These are phyloP conservation scores for Cephonodes hylas DNA, from an alignment of 2,888 invertebrate species.

Conservation along the genomic window DNA sequence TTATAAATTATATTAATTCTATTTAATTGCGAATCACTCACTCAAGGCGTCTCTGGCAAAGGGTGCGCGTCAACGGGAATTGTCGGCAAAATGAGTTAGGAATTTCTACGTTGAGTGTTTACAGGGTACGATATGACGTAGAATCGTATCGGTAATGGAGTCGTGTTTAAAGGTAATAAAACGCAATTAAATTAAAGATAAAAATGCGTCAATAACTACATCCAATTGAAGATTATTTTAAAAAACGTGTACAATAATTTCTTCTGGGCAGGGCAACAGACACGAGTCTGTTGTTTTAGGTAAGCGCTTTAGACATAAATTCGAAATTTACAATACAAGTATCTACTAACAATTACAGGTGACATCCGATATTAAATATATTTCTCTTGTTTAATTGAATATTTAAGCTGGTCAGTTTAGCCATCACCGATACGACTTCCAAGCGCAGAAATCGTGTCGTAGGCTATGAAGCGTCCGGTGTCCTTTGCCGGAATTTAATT, in stretches of 20 bases:
- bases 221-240: no score
- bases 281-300: no score
- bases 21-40: slow-evolving; percentile 13
- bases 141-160: not conserved
- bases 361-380: no score
- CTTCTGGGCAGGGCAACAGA: no score
- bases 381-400: no score
- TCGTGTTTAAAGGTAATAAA: not conserved
- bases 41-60: slow-evolving; percentile 16
- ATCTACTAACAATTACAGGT: no score
- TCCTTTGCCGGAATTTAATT: slow-evolving; percentile 40
- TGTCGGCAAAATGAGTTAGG: slow-evolving; percentile 14
- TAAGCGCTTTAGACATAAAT: no score
- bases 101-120: not conserved
- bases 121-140: not conserved
- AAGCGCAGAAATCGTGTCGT: slow-evolving; percentile 11
- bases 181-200: no score
- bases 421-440: not conserved
- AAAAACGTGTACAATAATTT: no score
- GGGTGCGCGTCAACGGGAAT: slow-evolving; percentile 16
- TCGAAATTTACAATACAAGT: no score
- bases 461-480: slow-evolving; percentile 18
- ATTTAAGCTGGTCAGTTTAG: no score
- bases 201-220: no score
- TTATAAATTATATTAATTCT: slow-evolving; percentile 11